Conservation (phyloP, 2,888 invertebrate species). For the Aphidoletes aphidimyza region DNA sequence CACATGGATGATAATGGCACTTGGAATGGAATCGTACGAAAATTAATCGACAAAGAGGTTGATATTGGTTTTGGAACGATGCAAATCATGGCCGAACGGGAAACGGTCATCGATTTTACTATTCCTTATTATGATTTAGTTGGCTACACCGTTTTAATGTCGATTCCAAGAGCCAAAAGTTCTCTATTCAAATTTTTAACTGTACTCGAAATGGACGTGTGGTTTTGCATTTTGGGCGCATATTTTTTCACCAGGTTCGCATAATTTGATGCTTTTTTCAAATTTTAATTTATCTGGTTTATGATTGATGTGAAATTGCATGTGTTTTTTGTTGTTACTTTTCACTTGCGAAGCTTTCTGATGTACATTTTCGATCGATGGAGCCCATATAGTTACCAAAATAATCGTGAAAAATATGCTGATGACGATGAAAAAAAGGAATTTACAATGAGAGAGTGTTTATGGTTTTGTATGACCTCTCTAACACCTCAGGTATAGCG, state of each 20-base stretch:
- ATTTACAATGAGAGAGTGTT: constrained; percentile 93
- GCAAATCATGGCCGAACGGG: constrained; percentile 97
- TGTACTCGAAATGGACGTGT: constrained; percentile 94
- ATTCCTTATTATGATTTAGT: constrained; percentile 98
- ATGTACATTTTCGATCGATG: constrained; percentile 98
- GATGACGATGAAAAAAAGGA: constrained; percentile 94
- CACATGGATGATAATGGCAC: constrained; percentile 85
- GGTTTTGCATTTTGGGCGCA: constrained; percentile 94
- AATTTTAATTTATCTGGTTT: not conserved
- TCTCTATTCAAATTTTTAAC: constrained; percentile 96
- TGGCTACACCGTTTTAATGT: constrained; percentile 96
- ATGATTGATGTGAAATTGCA: not conserved
- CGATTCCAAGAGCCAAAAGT: constrained; percentile 86
- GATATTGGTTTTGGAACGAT: constrained; percentile 94
- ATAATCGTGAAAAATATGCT: constrained; percentile 91
- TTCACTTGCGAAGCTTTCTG: constrained; percentile 74
- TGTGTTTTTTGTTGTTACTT: too few relatives aligned
- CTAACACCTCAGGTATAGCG: constrained; percentile 79
- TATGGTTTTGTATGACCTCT: constrained; percentile 99
- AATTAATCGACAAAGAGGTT: constrained; percentile 84
- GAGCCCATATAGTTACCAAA: constrained; percentile 97
- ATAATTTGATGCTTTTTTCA: too few relatives aligned
- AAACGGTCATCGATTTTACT: constrained; percentile 97
- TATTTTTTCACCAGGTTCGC: constrained; percentile 83
- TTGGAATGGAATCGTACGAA: constrained; percentile 87